phyloP scores from a whole-genome alignment of 2,113 vertebrate species.

The Menura novaehollandiae region DNA sequence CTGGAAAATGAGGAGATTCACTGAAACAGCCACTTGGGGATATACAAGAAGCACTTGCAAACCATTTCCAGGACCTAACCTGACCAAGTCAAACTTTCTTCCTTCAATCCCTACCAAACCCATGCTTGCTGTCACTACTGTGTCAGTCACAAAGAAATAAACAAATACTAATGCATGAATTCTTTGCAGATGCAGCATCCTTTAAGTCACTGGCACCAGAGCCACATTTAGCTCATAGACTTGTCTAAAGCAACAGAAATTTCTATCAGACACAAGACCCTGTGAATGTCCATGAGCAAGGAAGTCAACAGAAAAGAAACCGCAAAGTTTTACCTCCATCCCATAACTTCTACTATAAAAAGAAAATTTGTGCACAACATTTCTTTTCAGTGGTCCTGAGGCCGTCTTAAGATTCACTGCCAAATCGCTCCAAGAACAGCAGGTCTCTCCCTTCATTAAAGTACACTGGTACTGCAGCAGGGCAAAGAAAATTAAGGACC shows the following conservation, averaged over 20 bases:
- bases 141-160: background rate
- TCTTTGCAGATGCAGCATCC: background rate
- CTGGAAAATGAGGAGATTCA: background rate
- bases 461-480: background rate
- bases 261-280: background rate
- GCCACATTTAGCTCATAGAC: fast-evolving
- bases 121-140: fast-evolving
- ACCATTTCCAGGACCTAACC: background rate
- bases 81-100: background rate
- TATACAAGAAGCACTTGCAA: background rate
- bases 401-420: background rate
- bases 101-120: background rate
- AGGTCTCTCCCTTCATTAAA: background rate
- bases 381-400: background rate
- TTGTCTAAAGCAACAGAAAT: background rate
- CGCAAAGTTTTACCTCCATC: background rate
- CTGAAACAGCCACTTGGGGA: background rate
- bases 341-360: background rate
- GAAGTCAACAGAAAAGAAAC: background rate
- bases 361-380: background rate
- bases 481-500: background rate
- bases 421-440: background rate
- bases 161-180: background rate
- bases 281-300: fast-evolving
- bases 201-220: background rate